Percentiles rank a stretch among this genome's conserved stretches.
These are phyloP conservation scores for Drepana falcataria DNA, from an alignment of 2,888 invertebrate genomes.

Conservation along the genomic window DNA sequence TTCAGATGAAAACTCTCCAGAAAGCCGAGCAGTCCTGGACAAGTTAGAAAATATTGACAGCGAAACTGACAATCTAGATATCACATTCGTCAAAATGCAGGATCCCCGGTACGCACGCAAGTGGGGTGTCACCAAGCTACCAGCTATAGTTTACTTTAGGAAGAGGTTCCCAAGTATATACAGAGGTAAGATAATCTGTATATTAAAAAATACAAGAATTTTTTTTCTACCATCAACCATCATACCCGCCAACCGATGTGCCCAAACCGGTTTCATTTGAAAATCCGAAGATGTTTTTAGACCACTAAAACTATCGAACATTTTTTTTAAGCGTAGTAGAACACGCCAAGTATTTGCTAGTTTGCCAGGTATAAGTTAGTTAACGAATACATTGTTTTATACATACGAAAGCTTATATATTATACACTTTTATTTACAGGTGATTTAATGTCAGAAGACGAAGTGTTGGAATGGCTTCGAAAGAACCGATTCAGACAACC, in stretches of 20 bases:
- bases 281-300: no score
- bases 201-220: no score
- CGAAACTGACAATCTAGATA: constrained; percentile 95
- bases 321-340: no score
- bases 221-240: no score
- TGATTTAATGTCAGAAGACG: constrained; percentile 88
- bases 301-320: no score
- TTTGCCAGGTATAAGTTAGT: no score
- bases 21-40: constrained; percentile 89
- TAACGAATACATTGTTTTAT: no score
- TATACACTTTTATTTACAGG: constrained; percentile 71
- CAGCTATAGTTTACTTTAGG: constrained; percentile 94
- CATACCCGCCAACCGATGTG: no score
- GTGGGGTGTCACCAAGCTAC: constrained; percentile 95
- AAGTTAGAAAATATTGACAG: constrained; percentile 96
- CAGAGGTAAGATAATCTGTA: constrained; percentile 79
- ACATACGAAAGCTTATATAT: no score
- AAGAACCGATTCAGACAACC: constrained; percentile 96
- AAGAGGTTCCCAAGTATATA: constrained; percentile 95
- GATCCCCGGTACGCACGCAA: constrained; percentile 94
- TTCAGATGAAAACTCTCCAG: constrained; percentile 88
- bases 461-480: constrained; percentile 94
- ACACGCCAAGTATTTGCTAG: no score
- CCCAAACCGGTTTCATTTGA: no score
- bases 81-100: constrained; percentile 96